Conservation (phyloP, 2,113 vertebrate species). For the Dicerorhinus sumatrensis region DNA sequence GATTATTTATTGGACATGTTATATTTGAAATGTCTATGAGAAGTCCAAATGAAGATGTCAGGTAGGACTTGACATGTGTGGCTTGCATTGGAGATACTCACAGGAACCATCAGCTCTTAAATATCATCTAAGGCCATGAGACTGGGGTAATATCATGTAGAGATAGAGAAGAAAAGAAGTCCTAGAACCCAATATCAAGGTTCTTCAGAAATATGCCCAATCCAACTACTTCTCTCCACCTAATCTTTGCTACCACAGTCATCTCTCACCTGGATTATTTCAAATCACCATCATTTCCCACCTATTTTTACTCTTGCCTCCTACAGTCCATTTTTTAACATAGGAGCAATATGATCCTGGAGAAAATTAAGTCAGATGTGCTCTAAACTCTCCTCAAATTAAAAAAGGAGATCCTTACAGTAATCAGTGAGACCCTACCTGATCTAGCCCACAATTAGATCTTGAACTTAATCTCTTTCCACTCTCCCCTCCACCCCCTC, state of each 20-base stretch:
- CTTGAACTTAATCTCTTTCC: neutral
- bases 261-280: neutral
- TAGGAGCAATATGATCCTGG: neutral
- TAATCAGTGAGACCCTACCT: neutral
- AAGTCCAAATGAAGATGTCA: neutral
- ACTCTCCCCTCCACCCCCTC: rapidly evolving
- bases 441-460: neutral
- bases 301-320: neutral
- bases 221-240: neutral
- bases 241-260: neutral
- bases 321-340: neutral
- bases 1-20: neutral
- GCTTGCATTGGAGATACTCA: neutral
- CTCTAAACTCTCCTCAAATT: neutral
- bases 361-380: neutral
- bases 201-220: neutral
- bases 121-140: neutral
- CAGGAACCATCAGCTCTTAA: neutral
- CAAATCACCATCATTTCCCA: neutral
- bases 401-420: neutral
- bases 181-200: neutral
- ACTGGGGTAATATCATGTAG: neutral
- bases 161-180: neutral
- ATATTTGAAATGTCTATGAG: neutral
- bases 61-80: neutral